Conservation (phyloP, 2,113 vertebrate species). For the Nerophis ophidion region DNA sequence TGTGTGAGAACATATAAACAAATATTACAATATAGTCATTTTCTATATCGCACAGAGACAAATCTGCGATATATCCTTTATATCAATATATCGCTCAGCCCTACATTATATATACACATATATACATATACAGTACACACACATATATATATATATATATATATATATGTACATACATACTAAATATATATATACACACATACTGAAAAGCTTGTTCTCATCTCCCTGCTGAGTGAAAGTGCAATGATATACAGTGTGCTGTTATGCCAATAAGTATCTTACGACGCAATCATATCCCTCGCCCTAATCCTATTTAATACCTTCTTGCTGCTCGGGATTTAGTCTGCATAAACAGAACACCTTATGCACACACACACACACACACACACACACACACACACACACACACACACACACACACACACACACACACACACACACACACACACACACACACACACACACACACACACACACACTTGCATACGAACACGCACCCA, state of each 20-base stretch:
- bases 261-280: slow-evolving; percentile 58
- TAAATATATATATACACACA: background rate
- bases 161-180: too few species aligned
- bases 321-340: slow-evolving; percentile 66
- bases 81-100: too few species aligned
- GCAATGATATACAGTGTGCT: slow-evolving; percentile 58
- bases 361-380: slow-evolving; percentile 25
- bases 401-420: slow-evolving; percentile 20
- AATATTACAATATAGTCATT: too few species aligned
- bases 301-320: slow-evolving; percentile 66
- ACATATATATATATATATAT: too few species aligned
- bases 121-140: too few species aligned
- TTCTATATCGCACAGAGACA: too few species aligned
- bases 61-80: too few species aligned
- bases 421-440: slow-evolving; percentile 23
- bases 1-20: too few species aligned
- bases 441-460: slow-evolving; percentile 24
- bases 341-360: slow-evolving; percentile 59
- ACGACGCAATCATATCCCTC: slow-evolving; percentile 59
- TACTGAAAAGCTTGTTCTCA: slow-evolving; percentile 34
- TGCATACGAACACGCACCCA: slow-evolving; percentile 20
- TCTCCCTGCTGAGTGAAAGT: slow-evolving; percentile 56
- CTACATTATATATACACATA: too few species aligned
- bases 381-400: slow-evolving; percentile 27
- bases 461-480: slow-evolving; percentile 1